These are phyloP conservation scores for Drosophila kurseongensis DNA, from an alignment of 1,140 invertebrate species.

Conservation along the genomic window DNA sequence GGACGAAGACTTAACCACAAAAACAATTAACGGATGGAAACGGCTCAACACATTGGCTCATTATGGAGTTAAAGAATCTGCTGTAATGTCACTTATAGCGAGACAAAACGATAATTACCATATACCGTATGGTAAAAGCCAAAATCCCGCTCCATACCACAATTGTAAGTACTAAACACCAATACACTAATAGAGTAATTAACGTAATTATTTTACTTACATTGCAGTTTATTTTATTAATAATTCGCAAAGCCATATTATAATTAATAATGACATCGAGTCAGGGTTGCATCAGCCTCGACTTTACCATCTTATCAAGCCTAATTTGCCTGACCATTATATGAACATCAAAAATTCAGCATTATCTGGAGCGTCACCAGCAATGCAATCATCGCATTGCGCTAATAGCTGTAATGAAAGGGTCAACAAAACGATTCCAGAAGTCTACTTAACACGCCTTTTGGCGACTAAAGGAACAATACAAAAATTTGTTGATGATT, in stretches of 20 bases:
- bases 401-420: slow-evolving; percentile 86
- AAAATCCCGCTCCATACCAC: slow-evolving; percentile 91
- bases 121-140: slow-evolving; percentile 88
- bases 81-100: slow-evolving; percentile 96
- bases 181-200: no score
- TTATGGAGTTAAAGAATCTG: slow-evolving; percentile 97
- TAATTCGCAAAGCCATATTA: slow-evolving; percentile 91
- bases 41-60: slow-evolving; percentile 96
- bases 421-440: slow-evolving; percentile 96
- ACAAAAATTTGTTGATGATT: slow-evolving; percentile 98
- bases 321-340: slow-evolving; percentile 86
- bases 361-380: slow-evolving; percentile 63
- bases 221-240: slow-evolving; percentile 82
- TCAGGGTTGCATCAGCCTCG: slow-evolving; percentile 85
- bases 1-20: slow-evolving; percentile 97
- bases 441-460: slow-evolving; percentile 96
- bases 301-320: slow-evolving; percentile 94
- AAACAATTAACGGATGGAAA: slow-evolving; percentile 94
- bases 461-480: slow-evolving; percentile 97
- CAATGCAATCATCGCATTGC: slow-evolving; percentile 33
- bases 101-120: slow-evolving; percentile 93
- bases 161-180: slow-evolving; percentile 86
- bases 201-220: slow-evolving; percentile 4
- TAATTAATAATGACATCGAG: slow-evolving; percentile 91
- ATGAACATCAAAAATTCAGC: slow-evolving; percentile 84